A percentile compares a stretch with the other conserved stretches of the same genome.
phyloP scores from a whole-genome alignment of 2,797 vertebrate genomes.

The Sebastiscus albofasciatus region DNA sequence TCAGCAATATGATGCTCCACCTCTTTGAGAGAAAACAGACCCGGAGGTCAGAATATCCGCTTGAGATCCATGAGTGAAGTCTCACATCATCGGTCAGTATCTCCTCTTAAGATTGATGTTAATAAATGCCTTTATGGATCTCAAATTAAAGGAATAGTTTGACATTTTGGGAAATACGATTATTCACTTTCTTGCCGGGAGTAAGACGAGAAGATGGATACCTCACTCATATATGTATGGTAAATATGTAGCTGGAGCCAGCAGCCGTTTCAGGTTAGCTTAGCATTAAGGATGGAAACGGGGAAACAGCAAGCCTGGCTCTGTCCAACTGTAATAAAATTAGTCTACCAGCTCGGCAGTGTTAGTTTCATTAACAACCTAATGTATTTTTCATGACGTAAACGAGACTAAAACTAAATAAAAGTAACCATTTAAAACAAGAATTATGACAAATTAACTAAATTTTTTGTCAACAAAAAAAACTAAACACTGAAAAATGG shows the following conservation, averaged over 20 bases:
- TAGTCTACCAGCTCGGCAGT: no score
- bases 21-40: constrained; percentile 49
- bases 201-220: not conserved
- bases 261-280: not conserved
- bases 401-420: not conserved
- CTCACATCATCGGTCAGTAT: constrained; percentile 22
- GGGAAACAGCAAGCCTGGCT: not conserved
- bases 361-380: not conserved
- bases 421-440: not conserved
- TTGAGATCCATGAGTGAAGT: constrained; percentile 38
- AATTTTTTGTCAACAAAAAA: not conserved
- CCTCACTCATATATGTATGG: not conserved
- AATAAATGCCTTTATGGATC: constrained; percentile 17
- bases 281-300: not conserved
- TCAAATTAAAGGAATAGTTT: constrained; percentile 37
- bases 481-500: not conserved
- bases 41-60: constrained; percentile 29
- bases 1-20: constrained; percentile 55
- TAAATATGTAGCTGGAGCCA: not conserved
- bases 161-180: constrained; percentile 36
- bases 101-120: constrained; percentile 10
- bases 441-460: not conserved
- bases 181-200: not conserved
- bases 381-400: not conserved
- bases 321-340: not conserved